These are phyloP conservation scores for Halichoerus grypus DNA, from an alignment of 2,113 vertebrate species.

Conservation along the genomic window DNA sequence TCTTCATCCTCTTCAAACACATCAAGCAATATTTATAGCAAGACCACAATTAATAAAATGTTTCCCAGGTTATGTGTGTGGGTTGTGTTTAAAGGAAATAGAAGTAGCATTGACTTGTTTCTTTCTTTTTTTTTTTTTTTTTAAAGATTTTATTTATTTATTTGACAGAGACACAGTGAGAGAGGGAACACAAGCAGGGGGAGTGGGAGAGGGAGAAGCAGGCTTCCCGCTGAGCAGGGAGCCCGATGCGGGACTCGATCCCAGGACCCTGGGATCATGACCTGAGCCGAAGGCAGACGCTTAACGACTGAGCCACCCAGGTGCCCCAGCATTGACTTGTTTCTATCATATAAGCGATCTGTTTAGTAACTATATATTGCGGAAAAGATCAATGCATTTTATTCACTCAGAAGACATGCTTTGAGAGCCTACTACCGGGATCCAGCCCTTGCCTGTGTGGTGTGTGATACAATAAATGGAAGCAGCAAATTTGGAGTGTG, in stretches of 20 bases:
- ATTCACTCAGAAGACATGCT: background rate
- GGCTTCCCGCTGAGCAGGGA: too few relatives aligned
- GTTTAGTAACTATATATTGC: background rate
- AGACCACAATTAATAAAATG: background rate
- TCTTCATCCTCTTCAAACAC: slow-evolving; percentile 16
- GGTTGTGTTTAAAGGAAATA: slow-evolving; percentile 33
- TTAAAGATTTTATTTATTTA: too few relatives aligned
- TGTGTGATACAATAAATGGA: background rate
- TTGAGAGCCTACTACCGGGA: background rate
- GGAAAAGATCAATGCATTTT: background rate
- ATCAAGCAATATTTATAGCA: background rate
- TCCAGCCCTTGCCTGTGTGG: background rate
- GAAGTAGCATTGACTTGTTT: slow-evolving; percentile 25
- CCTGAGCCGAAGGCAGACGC: too few relatives aligned
- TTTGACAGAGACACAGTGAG: too few relatives aligned
- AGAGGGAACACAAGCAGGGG: too few relatives aligned
- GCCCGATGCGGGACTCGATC: too few relatives aligned
- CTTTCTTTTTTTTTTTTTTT: background rate
- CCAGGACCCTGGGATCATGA: too few relatives aligned
- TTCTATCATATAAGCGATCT: background rate
- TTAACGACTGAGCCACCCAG: too few relatives aligned
- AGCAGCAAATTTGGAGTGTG: background rate
- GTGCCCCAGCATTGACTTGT: background rate
- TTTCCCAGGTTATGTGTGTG: background rate
- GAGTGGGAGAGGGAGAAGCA: too few relatives aligned